phyloP scores from a whole-genome alignment of 2,888 invertebrate genomes.

The Scrobipalpa costella region DNA sequence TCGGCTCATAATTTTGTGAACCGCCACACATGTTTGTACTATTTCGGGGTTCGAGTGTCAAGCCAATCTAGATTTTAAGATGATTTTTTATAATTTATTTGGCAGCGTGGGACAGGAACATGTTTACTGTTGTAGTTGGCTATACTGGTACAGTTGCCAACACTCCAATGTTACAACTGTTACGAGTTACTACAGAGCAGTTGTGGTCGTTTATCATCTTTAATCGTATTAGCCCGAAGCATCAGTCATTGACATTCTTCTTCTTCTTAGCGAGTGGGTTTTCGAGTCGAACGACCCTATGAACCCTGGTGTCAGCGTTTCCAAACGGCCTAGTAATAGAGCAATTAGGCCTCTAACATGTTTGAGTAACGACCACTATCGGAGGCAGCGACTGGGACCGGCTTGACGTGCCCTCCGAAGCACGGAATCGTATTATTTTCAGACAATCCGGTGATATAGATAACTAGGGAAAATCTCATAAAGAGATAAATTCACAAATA shows the following conservation, averaged over 20 bases:
- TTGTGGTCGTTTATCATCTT: conserved; percentile 46
- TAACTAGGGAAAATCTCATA: too few relatives aligned
- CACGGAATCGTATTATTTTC: too few relatives aligned
- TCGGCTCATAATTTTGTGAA: neutral
- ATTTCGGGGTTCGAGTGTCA: conserved; percentile 3
- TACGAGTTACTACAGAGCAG: conserved; percentile 37
- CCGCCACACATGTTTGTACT: neutral
- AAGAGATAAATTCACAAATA: too few relatives aligned
- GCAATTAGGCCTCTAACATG: too few relatives aligned
- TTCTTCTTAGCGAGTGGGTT: neutral
- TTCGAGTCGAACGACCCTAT: too few relatives aligned
- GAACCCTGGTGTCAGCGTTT: too few relatives aligned
- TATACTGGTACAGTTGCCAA: conserved; percentile 51
- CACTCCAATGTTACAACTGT: conserved; percentile 39
- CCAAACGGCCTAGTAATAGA: too few relatives aligned
- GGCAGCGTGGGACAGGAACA: conserved; percentile 54
- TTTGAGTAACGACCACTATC: too few relatives aligned
- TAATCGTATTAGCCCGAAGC: conserved; percentile 10
- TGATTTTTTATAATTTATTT: conserved; percentile 45
- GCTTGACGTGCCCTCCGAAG: too few relatives aligned
- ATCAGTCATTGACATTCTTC: neutral
- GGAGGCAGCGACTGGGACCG: too few relatives aligned
- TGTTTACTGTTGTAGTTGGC: conserved; percentile 51
- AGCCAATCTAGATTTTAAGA: conserved; percentile 36
- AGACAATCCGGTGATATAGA: too few relatives aligned